These are phyloP conservation scores for Rhyacichthys aspro DNA, from an alignment of 2,797 vertebrate genomes.

Conservation along the genomic window DNA sequence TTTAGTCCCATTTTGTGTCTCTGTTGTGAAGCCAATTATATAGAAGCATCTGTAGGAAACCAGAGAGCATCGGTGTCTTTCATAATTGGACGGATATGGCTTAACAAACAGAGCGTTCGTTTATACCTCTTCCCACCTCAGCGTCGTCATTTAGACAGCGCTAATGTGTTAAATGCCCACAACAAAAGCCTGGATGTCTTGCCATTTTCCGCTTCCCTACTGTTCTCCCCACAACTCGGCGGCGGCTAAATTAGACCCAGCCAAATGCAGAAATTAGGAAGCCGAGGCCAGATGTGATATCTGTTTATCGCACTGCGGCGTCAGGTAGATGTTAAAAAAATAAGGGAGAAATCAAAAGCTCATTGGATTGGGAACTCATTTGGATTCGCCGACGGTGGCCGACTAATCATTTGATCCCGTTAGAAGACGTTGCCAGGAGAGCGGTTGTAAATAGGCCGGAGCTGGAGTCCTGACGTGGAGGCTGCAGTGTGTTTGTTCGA, in stretches of 20 bases:
- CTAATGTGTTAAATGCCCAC: slow-evolving; percentile 80
- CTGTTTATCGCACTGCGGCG: slow-evolving; percentile 74
- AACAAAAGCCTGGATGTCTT: slow-evolving; percentile 75
- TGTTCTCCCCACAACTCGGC: slow-evolving; percentile 67
- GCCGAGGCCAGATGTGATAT: slow-evolving; percentile 78
- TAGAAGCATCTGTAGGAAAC: slow-evolving; percentile 19
- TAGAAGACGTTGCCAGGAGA: slow-evolving; percentile 73
- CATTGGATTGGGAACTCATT: slow-evolving; percentile 75
- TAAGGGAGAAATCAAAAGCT: slow-evolving; percentile 27
- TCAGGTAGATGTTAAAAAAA: slow-evolving; percentile 68
- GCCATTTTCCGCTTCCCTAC: slow-evolving; percentile 77
- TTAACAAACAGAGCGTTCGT: slow-evolving; percentile 33
- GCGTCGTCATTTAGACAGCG: slow-evolving; percentile 64
- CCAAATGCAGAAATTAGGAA: slow-evolving; percentile 77
- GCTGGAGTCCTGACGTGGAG: slow-evolving; percentile 74
- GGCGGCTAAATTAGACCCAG: slow-evolving; percentile 73
- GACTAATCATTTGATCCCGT: slow-evolving; percentile 84
- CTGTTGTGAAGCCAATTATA: slow-evolving; percentile 12
- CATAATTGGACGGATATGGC: slow-evolving; percentile 30
- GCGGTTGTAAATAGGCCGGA: slow-evolving; percentile 74
- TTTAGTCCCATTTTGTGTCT: slow-evolving; percentile 18
- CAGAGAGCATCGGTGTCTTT: slow-evolving; percentile 18
- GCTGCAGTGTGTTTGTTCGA: slow-evolving; percentile 28
- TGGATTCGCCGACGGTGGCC: slow-evolving; percentile 77
- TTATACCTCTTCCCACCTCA: slow-evolving; percentile 40